Percentiles rank a stretch among this genome's conserved stretches.
These are phyloP conservation scores for Myxocyprinus asiaticus DNA, from an alignment of 2,113 vertebrate genomes.

Conservation along the genomic window DNA sequence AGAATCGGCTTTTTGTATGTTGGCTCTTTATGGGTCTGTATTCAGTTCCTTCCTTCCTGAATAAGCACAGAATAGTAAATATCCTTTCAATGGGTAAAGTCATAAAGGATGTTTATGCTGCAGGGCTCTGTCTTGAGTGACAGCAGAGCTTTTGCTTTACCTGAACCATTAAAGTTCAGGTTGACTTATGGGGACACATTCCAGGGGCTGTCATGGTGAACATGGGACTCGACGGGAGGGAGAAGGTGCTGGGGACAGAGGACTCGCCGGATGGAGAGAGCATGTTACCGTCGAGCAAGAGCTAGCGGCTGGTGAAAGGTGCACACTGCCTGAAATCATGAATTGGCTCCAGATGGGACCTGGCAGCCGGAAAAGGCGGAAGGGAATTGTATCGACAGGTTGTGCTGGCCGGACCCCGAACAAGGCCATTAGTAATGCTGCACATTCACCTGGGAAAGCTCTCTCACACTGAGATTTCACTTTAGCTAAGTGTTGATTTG, in stretches of 20 bases:
- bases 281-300: slow-evolving; percentile 41
- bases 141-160: slow-evolving; percentile 27
- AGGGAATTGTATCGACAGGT: slow-evolving; percentile 83
- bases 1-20: background rate
- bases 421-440: slow-evolving; percentile 79
- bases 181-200: slow-evolving; percentile 34
- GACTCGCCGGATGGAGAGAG: slow-evolving; percentile 25
- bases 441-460: slow-evolving; percentile 63
- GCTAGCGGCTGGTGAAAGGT: slow-evolving; percentile 71
- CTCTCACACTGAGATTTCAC: slow-evolving; percentile 79
- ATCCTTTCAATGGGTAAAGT: background rate
- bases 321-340: slow-evolving; percentile 75
- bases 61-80: background rate
- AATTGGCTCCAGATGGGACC: slow-evolving; percentile 81
- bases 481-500: slow-evolving; percentile 80
- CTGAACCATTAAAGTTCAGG: slow-evolving; percentile 38
- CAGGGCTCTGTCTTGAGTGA: slow-evolving; percentile 23
- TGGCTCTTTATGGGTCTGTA: background rate
- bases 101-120: background rate
- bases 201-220: slow-evolving; percentile 15
- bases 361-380: slow-evolving; percentile 82
- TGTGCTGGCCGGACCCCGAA: slow-evolving; percentile 71
- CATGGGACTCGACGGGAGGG: background rate
- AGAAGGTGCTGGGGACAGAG: slow-evolving; percentile 57
- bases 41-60: background rate